Base-by-base conservation (phyloP, 2,797 vertebrate genomes). In the Chlorospingus flavigularis region DNA sequence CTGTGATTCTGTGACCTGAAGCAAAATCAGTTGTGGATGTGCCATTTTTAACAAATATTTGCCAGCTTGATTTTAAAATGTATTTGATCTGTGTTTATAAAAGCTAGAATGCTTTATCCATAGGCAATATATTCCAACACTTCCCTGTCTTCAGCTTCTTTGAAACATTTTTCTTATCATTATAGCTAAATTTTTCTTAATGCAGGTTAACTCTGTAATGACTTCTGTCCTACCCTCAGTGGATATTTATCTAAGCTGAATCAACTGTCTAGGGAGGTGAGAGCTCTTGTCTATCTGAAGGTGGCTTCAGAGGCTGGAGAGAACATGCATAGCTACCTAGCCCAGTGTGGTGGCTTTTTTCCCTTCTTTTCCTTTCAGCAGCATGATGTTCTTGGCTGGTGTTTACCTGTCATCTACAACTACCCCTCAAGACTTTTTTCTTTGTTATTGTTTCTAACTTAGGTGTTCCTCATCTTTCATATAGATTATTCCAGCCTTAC, bases 181-280 rank as follows among this genome's bases (percentile, higher is more conserved):
- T 50, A 42, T 24, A 75, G 21, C 11, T 40, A 45, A 45, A 3
- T 61, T 72, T 82, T 61, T 60, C 67, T 60, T 57, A 45, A 31
- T 54, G n/a, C 11, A n/a, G 20, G 24, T 57, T 53, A 75, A n/a
- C 5, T 9, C 11, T 30, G 18, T 25, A 23, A 51, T 15, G 13
- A 35, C 74, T 71, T 78, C 35, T 86, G 13, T 43, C 25, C 17
- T 57, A 0, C 24, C 4, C 5, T 75, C 63, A 37, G 31, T 28
- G 17, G 25, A 31, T 68, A 31, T 75, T 47, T 51, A 75, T 54
- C 15, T n/a, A 21, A 62, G 55, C 10, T 35, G 9, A 26, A 85
- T 11, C 43, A 78, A 3, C 7, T 1, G 0, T 25, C 28, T 48
- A 35, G 19, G 18, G 51, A 35, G 0, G 0, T 60, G 9, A 85